A percentile compares a stretch with the other conserved stretches of the same genome.
Evolutionary conservation across 92 coral and sea anemone genomes (phyloP).

Genomic region (Epizoanthus ramosus): DNA sequence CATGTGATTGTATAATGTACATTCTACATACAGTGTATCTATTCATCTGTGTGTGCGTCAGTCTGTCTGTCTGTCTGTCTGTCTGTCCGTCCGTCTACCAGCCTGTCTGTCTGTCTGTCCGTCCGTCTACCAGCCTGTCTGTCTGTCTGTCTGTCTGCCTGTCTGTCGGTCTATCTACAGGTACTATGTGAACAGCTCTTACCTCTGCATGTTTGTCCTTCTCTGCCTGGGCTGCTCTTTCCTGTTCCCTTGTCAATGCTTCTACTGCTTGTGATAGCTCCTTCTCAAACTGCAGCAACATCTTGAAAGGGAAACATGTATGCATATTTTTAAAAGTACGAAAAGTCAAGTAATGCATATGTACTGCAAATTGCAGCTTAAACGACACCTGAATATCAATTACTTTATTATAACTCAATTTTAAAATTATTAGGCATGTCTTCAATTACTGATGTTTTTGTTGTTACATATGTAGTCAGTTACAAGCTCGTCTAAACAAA

Average conservation of each 20-base stretch:
- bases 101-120: background rate
- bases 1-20: no score
- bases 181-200: background rate
- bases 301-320: conserved; percentile 47
- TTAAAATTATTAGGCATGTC: no score
- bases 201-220: conserved; percentile 71
- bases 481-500: no score
- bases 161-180: background rate
- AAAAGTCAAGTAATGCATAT: background rate
- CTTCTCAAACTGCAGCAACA: conserved; percentile 94
- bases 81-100: no score
- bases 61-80: background rate
- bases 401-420: no score
- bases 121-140: background rate
- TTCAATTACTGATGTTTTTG: no score
- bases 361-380: background rate
- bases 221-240: conserved; percentile 84
- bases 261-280: conserved; percentile 91
- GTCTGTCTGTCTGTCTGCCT: background rate
- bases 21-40: no score
- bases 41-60: no score
- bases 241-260: conserved; percentile 88
- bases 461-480: no score
- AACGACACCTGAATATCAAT: no score
- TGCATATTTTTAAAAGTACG: background rate